Evolutionary conservation across 2,888 invertebrate genomes (phyloP), one percentile per base, ranked within the genome.

Genomic region (Gonocerus acuteangulatus): DNA sequence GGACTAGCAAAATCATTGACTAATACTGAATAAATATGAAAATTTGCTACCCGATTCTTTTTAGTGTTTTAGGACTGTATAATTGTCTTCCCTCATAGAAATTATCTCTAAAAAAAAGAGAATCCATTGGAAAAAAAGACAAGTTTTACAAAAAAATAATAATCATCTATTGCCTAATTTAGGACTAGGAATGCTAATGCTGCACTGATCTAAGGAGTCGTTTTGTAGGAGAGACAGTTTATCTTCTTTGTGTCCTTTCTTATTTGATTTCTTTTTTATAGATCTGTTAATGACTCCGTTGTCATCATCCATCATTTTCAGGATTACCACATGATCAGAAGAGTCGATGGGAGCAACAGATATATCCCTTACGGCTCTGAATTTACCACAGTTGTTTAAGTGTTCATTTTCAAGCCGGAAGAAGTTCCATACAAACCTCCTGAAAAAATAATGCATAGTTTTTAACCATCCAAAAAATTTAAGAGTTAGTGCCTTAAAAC

Each of bases 321-420:
- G 72, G 16, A 79, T 80, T 68, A 73, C 71, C 2, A 75, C 74
- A 73, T 86, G 86, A 74, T 88, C 87, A 11, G 84, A 84, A 48
- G 86, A 83, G 71, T 86, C 82, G 68, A 87, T 79, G 4, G 87
- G 87, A 2, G 86, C 86, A 9, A 88, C 84, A 1, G 86, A 86
- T 65, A 91, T 91, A 73, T 91, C 91, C 49, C 91, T 76, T 0
- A 92, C 90, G 7, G 91, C 91, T 73, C 91, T 79, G 78, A 92
- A 92, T 75, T 84, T 83, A 76, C 91, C 91, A 74, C 90, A 91
- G 74, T 91, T 91, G 75, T 92, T 91, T 63, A 92, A 76, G 73
- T 92, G 91, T 72, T 91, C 91, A 74, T 92, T 91, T 75, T 91
- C 91, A 68, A 91, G 74, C 1, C 91, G 89, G 77, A 91, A 89